Evolutionary conservation across 53 echinoderm and acorn worm genomes (phyloP).

Genomic region (Paracentrotus lividus): DNA sequence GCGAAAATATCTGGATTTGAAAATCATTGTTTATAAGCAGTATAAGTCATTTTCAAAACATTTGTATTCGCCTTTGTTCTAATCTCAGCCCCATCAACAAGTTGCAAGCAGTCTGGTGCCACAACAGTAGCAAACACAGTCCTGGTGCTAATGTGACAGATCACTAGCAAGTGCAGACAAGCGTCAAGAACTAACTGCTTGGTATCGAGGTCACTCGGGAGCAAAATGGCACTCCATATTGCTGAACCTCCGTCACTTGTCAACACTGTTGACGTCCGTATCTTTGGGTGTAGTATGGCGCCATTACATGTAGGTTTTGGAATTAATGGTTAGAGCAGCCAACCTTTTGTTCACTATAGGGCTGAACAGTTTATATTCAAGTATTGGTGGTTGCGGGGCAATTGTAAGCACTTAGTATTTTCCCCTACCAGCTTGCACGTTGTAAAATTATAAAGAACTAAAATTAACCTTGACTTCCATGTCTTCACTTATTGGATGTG

Average conservation of each 20-base stretch:
- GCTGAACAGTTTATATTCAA: too few relatives aligned
- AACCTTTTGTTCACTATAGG: too few relatives aligned
- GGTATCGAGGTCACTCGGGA: slow-evolving; percentile 56
- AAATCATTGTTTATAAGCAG: too few relatives aligned
- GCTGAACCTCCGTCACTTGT: slow-evolving; percentile 13
- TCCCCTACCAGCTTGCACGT: too few relatives aligned
- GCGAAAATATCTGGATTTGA: too few relatives aligned
- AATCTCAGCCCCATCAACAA: slow-evolving; percentile 19
- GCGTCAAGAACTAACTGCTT: slow-evolving; percentile 17
- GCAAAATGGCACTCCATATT: not conserved
- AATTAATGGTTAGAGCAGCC: too few relatives aligned
- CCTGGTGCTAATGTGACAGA: slow-evolving; percentile 29
- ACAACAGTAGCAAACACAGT: slow-evolving; percentile 1
- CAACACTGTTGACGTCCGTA: slow-evolving; percentile 54
- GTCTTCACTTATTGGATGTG: too few relatives aligned
- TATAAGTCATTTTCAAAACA: not conserved
- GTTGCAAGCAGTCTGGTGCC: not conserved
- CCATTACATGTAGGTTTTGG: too few relatives aligned
- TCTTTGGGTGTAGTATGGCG: slow-evolving; percentile 54
- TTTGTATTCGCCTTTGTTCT: not conserved
- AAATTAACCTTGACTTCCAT: too few relatives aligned
- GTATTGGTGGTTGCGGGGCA: too few relatives aligned
- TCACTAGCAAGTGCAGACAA: not conserved
- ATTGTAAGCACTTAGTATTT: too few relatives aligned
- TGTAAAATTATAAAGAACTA: too few relatives aligned